Base-by-base conservation (phyloP, 2,113 vertebrate genomes). In the Hyaena hyaena region DNA sequence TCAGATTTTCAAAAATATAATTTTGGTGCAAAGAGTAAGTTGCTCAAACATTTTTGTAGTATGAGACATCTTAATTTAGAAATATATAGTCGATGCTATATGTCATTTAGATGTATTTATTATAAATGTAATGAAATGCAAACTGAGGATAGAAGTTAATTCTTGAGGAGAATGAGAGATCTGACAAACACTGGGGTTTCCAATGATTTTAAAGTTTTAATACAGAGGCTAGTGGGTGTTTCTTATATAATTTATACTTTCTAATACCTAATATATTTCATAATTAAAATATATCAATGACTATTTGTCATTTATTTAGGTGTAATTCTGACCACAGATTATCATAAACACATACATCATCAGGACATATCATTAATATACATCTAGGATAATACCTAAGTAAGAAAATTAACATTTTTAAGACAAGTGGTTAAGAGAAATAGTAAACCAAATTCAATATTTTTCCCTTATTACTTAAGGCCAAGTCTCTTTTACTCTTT, bases 381-480 rank as follows among this genome's bases (percentile, higher is more conserved):
- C 19, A 86, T 71, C 28, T 89, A 35, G 10, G 79, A 31, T 73
- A 91, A 93, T 63, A 88, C 9, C 55, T 82, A 0, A 88, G 31
- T 92, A 68, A 92, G 14, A 80, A 92, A 96, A 86, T 19, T 71
- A n/a, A 88, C 1, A 79, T 10, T 93, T 93, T 84, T 63, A 50
- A 95, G n/a, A 66, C 48, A 95, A 28, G 35, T 61, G 39, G 26
- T 33, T 55, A 73, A 61, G 8, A 84, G 24, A 95, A 96, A 86
- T 83, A 83, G 63, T 82, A 31, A 95, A 87, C 10, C n/a, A 83
- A 71, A 5, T 80, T 84, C 74, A 84, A 35, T 71, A 45, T 53
- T 88, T 92, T 61, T 58, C 43, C 12, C 21, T 90, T 95, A 88
- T 55, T 84, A 82, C 10, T 65, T 85, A 39, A 39, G 6, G 26